Percentiles rank a stretch among this genome's conserved stretches.
Conservation (phyloP, 2,113 vertebrate species). For the Limnothrissa miodon region DNA sequence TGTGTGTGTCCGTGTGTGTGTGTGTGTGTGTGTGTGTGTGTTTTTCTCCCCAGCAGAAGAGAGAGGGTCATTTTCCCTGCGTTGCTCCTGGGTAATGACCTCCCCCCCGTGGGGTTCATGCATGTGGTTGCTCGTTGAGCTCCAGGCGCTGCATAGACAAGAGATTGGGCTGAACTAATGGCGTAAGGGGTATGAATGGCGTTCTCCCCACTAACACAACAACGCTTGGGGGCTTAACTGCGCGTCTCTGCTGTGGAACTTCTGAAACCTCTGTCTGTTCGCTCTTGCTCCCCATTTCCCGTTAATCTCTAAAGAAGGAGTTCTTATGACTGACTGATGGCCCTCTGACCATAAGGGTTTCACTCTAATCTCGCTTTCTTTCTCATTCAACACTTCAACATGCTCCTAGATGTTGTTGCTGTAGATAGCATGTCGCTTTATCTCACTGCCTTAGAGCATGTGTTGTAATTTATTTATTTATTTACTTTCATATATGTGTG, state of each 20-base stretch:
- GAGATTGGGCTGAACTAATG: neutral
- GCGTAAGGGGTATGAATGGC: neutral
- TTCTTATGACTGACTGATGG: neutral
- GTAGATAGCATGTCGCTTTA: neutral
- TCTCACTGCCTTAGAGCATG: neutral
- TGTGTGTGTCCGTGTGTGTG: no score
- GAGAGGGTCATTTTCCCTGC: conserved; percentile 88
- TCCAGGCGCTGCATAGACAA: neutral
- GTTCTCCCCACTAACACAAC: neutral
- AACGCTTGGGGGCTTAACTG: neutral
- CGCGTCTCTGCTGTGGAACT: neutral
- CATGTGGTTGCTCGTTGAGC: neutral
- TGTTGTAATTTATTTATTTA: no score
- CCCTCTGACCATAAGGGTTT: neutral
- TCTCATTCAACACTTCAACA: neutral
- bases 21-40: no score
- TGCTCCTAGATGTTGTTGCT: neutral
- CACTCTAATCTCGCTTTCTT: neutral
- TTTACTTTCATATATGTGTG: neutral
- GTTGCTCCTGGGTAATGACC: conserved; percentile 84
- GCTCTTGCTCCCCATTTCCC: neutral
- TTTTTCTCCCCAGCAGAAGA: conserved; percentile 78
- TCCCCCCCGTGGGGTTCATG: conserved; percentile 8
- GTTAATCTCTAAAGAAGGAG: neutral
- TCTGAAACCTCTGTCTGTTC: neutral